A percentile compares a stretch with the other conserved stretches of the same genome.
Conservation (phyloP, 2,888 invertebrate species). For the Pimpla rufipes region DNA sequence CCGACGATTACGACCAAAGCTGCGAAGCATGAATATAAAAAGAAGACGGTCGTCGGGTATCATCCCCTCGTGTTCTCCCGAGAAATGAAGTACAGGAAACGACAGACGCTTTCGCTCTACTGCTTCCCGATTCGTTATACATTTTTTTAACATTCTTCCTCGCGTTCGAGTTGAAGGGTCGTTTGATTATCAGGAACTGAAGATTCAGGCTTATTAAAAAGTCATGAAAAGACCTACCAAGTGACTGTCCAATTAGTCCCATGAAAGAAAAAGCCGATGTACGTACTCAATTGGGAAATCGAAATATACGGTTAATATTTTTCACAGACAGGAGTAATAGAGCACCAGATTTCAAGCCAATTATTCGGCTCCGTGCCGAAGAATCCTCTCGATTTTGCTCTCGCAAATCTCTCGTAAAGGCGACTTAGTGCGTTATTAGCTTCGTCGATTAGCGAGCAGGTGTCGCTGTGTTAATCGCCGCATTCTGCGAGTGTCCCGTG, state of each 20-base stretch:
- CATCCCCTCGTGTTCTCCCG: constrained; percentile 13
- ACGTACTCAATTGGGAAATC: too few relatives aligned
- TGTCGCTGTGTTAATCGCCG: neutral
- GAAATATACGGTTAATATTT: constrained; percentile 36
- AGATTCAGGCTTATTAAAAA: neutral
- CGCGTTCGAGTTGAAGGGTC: neutral
- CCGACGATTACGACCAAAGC: constrained; percentile 18
- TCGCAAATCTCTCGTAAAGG: constrained; percentile 20
- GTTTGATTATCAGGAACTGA: neutral
- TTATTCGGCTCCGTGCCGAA: neutral
- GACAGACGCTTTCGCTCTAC: constrained; percentile 4
- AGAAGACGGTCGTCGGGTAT: constrained; percentile 18
- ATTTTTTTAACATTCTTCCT: neutral
- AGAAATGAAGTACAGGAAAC: neutral
- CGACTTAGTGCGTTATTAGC: constrained; percentile 24
- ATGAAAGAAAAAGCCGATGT: too few relatives aligned
- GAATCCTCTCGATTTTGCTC: constrained; percentile 50
- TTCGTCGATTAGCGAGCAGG: neutral
- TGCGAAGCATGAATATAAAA: constrained; percentile 50
- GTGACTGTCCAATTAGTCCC: too few relatives aligned
- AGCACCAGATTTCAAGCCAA: constrained; percentile 34
- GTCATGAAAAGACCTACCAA: too few relatives aligned
- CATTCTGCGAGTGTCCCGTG: neutral
- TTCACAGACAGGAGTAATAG: constrained; percentile 35
- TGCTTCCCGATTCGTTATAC: neutral